A percentile compares a stretch with the other conserved stretches of the same genome.
Conservation (phyloP, 2,888 invertebrate genomes). For the Dexiosoma caninum region DNA sequence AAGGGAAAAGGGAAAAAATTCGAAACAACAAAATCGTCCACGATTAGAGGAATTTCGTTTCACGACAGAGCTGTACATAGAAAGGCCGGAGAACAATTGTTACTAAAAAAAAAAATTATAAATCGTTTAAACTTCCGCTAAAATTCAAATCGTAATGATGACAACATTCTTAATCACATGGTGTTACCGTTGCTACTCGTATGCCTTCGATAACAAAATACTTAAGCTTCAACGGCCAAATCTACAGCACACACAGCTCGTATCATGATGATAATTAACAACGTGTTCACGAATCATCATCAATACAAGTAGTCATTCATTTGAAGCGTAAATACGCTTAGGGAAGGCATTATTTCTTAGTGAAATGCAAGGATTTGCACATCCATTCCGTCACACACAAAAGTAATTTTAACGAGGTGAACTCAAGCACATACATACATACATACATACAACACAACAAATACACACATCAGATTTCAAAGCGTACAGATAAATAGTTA, state of each 20-base stretch:
- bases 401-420: constrained; percentile 7
- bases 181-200: constrained; percentile 2
- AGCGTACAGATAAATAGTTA: constrained; percentile 26
- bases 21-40: too few species aligned
- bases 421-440: constrained; percentile 11
- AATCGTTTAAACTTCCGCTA: background rate
- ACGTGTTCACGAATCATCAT: constrained; percentile 52
- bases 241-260: background rate
- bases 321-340: constrained; percentile 5
- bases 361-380: constrained; percentile 24
- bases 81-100: too few species aligned
- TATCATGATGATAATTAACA: constrained; percentile 34
- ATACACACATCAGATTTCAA: background rate
- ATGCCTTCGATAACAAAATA: constrained; percentile 4
- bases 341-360: constrained; percentile 4
- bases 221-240: background rate
- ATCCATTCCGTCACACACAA: background rate
- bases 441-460: background rate
- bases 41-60: too few species aligned
- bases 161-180: constrained; percentile 23
- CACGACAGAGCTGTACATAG: too few species aligned
- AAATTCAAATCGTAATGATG: background rate
- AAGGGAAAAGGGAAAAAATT: too few species aligned
- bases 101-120: too few species aligned
- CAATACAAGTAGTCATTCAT: constrained; percentile 30